phyloP scores from a whole-genome alignment of 1,140 invertebrate genomes.

The Papilio polyxenes region DNA sequence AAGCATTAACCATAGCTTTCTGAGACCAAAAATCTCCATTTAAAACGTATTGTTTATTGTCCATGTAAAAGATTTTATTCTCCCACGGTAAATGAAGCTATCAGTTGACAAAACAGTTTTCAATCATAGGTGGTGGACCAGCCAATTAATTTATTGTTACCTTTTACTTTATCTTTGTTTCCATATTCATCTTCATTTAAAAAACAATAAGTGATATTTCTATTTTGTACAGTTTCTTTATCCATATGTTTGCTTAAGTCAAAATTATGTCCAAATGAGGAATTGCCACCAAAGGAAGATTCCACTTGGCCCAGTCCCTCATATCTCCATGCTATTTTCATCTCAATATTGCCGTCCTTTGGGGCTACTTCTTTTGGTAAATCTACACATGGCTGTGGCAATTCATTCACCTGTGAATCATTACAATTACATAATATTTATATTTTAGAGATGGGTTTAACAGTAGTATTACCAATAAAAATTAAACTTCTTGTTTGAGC shows the following conservation, averaged over 20 bases:
- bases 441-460: background rate
- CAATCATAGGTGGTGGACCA: too few relatives aligned
- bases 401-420: slow-evolving; percentile 66
- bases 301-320: slow-evolving; percentile 86
- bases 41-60: too few relatives aligned
- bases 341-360: slow-evolving; percentile 64
- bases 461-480: slow-evolving; percentile 50
- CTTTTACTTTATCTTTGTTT: slow-evolving; percentile 50
- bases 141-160: background rate
- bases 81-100: background rate
- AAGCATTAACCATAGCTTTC: too few relatives aligned
- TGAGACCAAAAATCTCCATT: too few relatives aligned
- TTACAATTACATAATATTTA: background rate
- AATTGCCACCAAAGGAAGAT: slow-evolving; percentile 76
- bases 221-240: slow-evolving; percentile 79
- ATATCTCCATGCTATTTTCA: slow-evolving; percentile 94
- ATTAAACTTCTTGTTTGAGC: background rate
- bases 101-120: background rate
- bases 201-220: slow-evolving; percentile 77
- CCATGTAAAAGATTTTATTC: too few relatives aligned
- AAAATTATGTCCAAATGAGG: slow-evolving; percentile 88
- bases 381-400: slow-evolving; percentile 70
- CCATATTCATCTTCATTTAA: slow-evolving; percentile 45
- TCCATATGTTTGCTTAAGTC: slow-evolving; percentile 89
- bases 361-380: slow-evolving; percentile 45